Percentiles rank a stretch among this genome's conserved stretches.
phyloP scores from a whole-genome alignment of 2,888 invertebrate genomes.

The Volucella zonaria region DNA sequence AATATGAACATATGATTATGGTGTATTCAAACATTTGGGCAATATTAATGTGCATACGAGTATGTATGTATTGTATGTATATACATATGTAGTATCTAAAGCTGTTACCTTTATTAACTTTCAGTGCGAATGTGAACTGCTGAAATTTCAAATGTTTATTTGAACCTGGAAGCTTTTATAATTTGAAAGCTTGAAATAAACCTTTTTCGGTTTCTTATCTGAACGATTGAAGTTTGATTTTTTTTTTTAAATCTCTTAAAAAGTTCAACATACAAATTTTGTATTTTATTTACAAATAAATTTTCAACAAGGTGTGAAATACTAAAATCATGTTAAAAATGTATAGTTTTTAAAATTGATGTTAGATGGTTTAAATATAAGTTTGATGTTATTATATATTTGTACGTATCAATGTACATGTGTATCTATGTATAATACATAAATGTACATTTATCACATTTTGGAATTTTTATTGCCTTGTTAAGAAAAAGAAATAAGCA shows the following conservation, averaged over 20 bases:
- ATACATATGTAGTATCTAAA: too few species aligned
- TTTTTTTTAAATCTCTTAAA: too few species aligned
- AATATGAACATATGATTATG: too few species aligned
- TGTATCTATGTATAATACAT: neutral
- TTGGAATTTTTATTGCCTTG: neutral
- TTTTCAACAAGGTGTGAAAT: slow-evolving; percentile 20
- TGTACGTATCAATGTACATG: neutral
- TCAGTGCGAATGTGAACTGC: too few species aligned
- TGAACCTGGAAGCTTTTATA: neutral
- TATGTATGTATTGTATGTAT: too few species aligned
- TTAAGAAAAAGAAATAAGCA: neutral
- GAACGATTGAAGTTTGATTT: too few species aligned
- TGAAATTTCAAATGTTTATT: too few species aligned
- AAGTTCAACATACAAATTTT: too few species aligned
- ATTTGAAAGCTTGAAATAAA: neutral
- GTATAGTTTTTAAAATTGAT: neutral
- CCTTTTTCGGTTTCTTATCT: neutral
- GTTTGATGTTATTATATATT: neutral
- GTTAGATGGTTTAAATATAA: neutral
- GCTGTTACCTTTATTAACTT: too few species aligned
- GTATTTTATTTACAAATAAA: slow-evolving; percentile 12
- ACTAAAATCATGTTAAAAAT: neutral
- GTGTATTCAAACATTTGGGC: too few species aligned
- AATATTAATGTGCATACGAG: too few species aligned
- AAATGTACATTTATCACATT: slow-evolving; percentile 1